A percentile compares a stretch with the other conserved stretches of the same genome.
These are phyloP conservation scores for Rhea americana DNA, from an alignment of 2,113 vertebrate genomes.

Conservation along the genomic window DNA sequence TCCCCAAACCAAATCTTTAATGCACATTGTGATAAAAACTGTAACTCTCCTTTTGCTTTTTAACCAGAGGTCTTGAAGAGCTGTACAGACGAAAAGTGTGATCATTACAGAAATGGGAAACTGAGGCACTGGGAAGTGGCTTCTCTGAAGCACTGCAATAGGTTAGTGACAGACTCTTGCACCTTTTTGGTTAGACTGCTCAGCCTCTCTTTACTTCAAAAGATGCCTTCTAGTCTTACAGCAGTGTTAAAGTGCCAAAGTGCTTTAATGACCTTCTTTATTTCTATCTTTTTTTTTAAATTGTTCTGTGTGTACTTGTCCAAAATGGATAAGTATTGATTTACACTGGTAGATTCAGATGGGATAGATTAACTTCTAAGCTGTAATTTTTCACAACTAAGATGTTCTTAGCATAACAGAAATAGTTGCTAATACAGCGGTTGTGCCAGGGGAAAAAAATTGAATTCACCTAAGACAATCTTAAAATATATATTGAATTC, in stretches of 20 bases:
- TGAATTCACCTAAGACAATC: background rate
- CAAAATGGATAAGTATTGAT: background rate
- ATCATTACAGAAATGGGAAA: background rate
- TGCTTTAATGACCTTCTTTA: background rate
- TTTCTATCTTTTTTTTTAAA: background rate
- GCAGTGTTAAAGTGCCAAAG: background rate
- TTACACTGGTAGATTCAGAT: background rate
- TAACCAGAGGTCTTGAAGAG: background rate
- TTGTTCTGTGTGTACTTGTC: background rate
- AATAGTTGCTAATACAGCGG: background rate
- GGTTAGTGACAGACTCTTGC: background rate
- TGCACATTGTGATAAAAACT: background rate
- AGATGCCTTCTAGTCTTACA: background rate
- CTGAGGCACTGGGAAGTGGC: background rate
- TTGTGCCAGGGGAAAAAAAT: background rate
- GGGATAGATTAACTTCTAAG: background rate
- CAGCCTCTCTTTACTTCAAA: background rate
- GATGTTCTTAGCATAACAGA: background rate
- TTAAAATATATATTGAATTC: background rate
- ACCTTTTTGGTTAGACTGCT: background rate
- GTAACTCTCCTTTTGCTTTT: background rate
- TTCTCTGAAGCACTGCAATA: background rate
- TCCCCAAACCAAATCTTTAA: background rate
- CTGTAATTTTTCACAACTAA: background rate
- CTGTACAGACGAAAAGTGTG: background rate